phyloP scores from a whole-genome alignment of 2,888 invertebrate genomes.

The Drosophila phalerata region DNA sequence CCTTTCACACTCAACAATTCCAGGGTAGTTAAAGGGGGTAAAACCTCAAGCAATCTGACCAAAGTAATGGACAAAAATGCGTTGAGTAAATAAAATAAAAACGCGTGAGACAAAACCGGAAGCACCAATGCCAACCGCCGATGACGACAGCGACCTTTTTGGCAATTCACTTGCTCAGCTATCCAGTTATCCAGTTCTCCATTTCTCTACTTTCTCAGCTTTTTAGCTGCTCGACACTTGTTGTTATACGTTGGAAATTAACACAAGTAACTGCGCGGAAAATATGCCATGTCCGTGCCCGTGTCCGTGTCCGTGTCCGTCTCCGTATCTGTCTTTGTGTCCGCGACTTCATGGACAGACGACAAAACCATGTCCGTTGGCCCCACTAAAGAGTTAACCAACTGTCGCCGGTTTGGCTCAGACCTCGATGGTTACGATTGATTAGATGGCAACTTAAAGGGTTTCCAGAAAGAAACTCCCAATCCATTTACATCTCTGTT shows the following conservation, averaged over 20 bases:
- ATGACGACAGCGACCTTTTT: slow-evolving; percentile 53
- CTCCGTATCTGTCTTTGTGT: background rate
- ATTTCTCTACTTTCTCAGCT: slow-evolving; percentile 11
- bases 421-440: slow-evolving; percentile 43
- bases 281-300: slow-evolving; percentile 71
- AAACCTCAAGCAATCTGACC: slow-evolving; percentile 54
- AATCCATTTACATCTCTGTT: background rate
- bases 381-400: slow-evolving; percentile 21
- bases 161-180: slow-evolving; percentile 27
- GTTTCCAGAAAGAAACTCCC: background rate
- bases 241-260: slow-evolving; percentile 58
- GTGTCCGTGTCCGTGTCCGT: slow-evolving; percentile 1
- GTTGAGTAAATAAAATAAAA: slow-evolving; percentile 62
- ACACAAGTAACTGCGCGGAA: slow-evolving; percentile 75
- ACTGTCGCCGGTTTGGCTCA: slow-evolving; percentile 42
- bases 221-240: slow-evolving; percentile 18
- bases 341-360: background rate
- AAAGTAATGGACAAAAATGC: slow-evolving; percentile 59
- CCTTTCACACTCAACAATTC: background rate
- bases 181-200: background rate
- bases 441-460: slow-evolving; percentile 38
- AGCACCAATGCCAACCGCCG: slow-evolving; percentile 38
- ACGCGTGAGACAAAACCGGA: slow-evolving; percentile 60
- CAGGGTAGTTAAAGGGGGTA: slow-evolving; percentile 13
- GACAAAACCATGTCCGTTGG: background rate